These are phyloP conservation scores for Acrocyrtus sp. DNA, from an alignment of 2,888 invertebrate species.

Conservation along the genomic window DNA sequence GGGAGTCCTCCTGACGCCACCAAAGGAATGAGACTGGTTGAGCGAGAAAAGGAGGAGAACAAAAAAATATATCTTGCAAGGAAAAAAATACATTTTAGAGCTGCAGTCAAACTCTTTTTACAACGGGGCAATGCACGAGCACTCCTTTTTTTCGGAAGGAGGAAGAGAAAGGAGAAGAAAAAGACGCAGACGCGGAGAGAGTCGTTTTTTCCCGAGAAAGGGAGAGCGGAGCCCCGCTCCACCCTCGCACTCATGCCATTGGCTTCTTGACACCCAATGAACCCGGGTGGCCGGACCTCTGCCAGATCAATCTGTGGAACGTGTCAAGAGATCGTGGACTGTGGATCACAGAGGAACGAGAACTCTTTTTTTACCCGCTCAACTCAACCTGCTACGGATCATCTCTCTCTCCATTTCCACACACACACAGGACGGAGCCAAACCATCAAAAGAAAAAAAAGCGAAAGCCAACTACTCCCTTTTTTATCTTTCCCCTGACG, in stretches of 20 bases:
- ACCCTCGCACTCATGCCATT: conserved; percentile 63
- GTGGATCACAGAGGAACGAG: conserved; percentile 49
- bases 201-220: too few relatives aligned
- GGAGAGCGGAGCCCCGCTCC: conserved; percentile 61
- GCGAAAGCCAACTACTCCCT: too few relatives aligned
- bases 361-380: conserved; percentile 6
- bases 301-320: conserved; percentile 63
- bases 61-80: too few relatives aligned
- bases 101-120: background rate
- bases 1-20: too few relatives aligned
- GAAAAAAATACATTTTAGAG: too few relatives aligned
- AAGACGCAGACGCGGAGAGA: too few relatives aligned
- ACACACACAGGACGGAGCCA: background rate
- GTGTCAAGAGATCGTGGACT: conserved; percentile 63
- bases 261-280: conserved; percentile 64
- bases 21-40: too few relatives aligned
- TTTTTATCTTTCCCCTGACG: too few relatives aligned
- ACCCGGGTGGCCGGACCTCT: conserved; percentile 63
- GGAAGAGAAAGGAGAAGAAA: conserved; percentile 15
- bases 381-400: conserved; percentile 50
- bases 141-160: background rate
- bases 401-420: conserved; percentile 37
- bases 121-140: background rate
- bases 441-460: too few relatives aligned
- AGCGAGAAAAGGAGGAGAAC: too few relatives aligned